Evolutionary conservation across 1,140 invertebrate genomes (phyloP).

Genomic region (Apolygus lucorum): DNA sequence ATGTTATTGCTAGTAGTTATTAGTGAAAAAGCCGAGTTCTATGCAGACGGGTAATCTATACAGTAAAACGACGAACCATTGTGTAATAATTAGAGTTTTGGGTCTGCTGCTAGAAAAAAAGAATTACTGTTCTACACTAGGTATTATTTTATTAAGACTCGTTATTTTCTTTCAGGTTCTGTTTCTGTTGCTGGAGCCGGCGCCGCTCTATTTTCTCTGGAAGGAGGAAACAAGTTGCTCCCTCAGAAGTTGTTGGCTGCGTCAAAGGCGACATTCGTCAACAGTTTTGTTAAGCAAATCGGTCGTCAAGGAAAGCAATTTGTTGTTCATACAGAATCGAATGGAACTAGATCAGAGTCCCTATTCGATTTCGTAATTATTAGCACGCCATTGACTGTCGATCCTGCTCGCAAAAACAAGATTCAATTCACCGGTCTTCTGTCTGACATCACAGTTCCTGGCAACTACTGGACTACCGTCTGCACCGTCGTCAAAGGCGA

Average conservation of each 20-base stretch:
- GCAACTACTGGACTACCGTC: conserved; percentile 48
- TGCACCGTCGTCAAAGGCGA: conserved; percentile 50
- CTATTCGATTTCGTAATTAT: not conserved
- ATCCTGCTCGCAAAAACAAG: conserved; percentile 36
- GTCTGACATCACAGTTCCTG: conserved; percentile 32
- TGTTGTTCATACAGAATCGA: not conserved
- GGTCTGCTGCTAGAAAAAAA: no score
- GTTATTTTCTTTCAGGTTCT: conserved; percentile 38
- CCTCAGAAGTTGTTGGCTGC: conserved; percentile 41
- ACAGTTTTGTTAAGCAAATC: not conserved
- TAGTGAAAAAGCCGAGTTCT: no score
- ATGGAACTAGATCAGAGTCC: not conserved
- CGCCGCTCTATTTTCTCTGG: conserved; percentile 49
- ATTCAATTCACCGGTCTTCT: conserved; percentile 38
- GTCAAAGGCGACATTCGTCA: conserved; percentile 37
- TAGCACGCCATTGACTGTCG: not conserved
- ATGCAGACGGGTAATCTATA: no score
- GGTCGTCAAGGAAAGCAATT: not conserved
- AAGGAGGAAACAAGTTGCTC: conserved; percentile 53
- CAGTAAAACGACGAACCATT: no score
- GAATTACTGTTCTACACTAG: no score
- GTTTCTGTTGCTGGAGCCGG: conserved; percentile 50
- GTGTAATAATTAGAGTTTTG: no score
- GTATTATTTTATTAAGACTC: no score
- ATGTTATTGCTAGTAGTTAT: no score